phyloP scores from a whole-genome alignment of 2,797 vertebrate species.

The Melanotaenia boesemani region DNA sequence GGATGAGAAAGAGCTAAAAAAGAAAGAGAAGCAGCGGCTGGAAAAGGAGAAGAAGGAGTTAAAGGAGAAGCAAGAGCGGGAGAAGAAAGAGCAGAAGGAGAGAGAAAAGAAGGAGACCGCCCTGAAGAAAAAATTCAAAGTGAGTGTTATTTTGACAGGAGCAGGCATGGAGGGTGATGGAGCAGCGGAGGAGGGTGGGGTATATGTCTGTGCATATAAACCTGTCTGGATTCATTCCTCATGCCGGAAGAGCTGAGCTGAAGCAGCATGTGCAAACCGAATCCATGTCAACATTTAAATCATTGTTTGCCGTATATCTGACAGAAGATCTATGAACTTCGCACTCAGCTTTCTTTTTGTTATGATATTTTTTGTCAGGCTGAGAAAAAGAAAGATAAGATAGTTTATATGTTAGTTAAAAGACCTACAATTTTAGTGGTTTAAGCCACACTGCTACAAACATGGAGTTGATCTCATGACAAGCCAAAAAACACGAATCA shows the following conservation, averaged over 20 bases:
- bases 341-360: background rate
- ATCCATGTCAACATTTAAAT: conserved; percentile 40
- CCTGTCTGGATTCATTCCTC: conserved; percentile 80
- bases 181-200: conserved; percentile 55
- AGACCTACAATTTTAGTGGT: background rate
- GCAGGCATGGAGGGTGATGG: conserved; percentile 23
- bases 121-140: conserved; percentile 80
- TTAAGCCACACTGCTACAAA: background rate
- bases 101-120: conserved; percentile 76
- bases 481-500: background rate
- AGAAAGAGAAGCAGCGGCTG: conserved; percentile 80
- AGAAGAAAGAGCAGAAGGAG: conserved; percentile 79
- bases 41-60: conserved; percentile 82
- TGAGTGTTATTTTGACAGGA: conserved; percentile 60
- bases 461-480: background rate
- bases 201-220: conserved; percentile 53
- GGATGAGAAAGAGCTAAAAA: conserved; percentile 82
- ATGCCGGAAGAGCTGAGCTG: conserved; percentile 15
- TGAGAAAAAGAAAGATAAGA: background rate
- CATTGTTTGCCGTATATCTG: conserved; percentile 23
- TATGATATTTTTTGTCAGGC: background rate
- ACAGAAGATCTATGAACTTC: conserved; percentile 3
- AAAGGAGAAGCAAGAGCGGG: conserved; percentile 76
- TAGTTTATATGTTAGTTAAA: no score
- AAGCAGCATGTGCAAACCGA: conserved; percentile 36